Base-by-base conservation (phyloP, 2,888 invertebrate species). In the Ditylenchus weischeri region DNA sequence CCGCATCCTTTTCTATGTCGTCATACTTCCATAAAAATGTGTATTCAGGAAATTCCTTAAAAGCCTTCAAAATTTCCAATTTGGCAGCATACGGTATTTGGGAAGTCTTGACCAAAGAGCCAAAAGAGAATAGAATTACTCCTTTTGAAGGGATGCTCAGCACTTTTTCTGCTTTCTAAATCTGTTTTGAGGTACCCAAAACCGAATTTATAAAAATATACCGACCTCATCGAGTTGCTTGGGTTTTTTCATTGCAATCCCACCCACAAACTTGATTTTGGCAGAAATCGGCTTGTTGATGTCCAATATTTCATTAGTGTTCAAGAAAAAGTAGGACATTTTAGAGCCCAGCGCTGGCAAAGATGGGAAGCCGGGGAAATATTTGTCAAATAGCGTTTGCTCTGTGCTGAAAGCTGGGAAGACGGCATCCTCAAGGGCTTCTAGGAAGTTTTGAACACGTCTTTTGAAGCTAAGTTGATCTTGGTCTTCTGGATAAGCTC, bases 181-280 rank as follows among this genome's bases (percentile, higher is more conserved):
- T 43, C 15, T 3, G 8, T 43, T 43, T 43, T 43, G 2, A 13
- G 43, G 3, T 8, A 43, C 2, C 29, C 29, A 29, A 29, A 29
- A 2, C 2, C 29, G 5, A 29, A 43, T 13, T 43, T 43, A 43
- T 13, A 43, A 13, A 8, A 6, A 6, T 43, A 38, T 38, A 11
- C 38, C 13, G 19, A 54, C 54, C 54, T 15, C 23, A 29, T 29
- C 29, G 3, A 54, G 54, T 29, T 54, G 3, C n/a, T 54, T 54
- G 7, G 54, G 54, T 10, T 59, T 62, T 60, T 62, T 48, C 62
- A 48, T 47, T 6, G 49, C 43, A 62, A 62, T 74, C 1, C 75
- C 76, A 7, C 78, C 78, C 38, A 78, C 79, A 57, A 69, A 72
- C 63, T 76, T 74, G 21, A 79, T 67, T 62, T 79, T 79, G 35